Percentiles rank a stretch among this genome's conserved stretches.
Evolutionary conservation across 2,888 invertebrate genomes (phyloP).

Genomic region (Flabesymbios commensalis): DNA sequence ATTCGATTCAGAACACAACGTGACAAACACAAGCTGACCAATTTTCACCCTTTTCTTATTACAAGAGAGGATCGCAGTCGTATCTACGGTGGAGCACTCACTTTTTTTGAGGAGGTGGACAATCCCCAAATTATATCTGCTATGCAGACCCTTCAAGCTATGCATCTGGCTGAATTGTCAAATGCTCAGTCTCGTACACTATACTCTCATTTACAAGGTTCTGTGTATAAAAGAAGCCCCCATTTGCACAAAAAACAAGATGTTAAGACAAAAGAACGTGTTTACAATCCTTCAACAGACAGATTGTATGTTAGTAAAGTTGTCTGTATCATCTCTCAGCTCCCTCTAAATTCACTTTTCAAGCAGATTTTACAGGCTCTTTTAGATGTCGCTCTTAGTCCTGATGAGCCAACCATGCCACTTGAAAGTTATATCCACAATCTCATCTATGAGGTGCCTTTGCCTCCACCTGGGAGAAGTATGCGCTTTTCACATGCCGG

Average conservation of each 20-base stretch:
- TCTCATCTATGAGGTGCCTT: slow-evolving; percentile 88
- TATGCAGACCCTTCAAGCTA: slow-evolving; percentile 89
- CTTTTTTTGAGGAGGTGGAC: slow-evolving; percentile 94
- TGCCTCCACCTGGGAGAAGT: slow-evolving; percentile 87
- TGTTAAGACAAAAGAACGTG: slow-evolving; percentile 5
- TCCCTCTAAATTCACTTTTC: slow-evolving; percentile 70
- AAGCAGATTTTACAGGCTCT: slow-evolving; percentile 49
- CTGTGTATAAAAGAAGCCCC: slow-evolving; percentile 49
- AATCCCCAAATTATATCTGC: slow-evolving; percentile 91
- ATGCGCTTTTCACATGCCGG: slow-evolving; percentile 67
- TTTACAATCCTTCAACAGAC: slow-evolving; percentile 90
- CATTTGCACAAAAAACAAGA: slow-evolving; percentile 5
- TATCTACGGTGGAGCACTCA: slow-evolving; percentile 90
- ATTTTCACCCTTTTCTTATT: slow-evolving; percentile 97
- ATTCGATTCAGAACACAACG: slow-evolving; percentile 93
- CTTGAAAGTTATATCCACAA: slow-evolving; percentile 95
- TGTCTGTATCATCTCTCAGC: slow-evolving; percentile 88
- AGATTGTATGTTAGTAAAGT: slow-evolving; percentile 93
- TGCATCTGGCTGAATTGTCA: slow-evolving; percentile 57
- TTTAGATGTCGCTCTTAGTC: slow-evolving; percentile 37
- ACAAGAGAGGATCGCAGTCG: slow-evolving; percentile 95
- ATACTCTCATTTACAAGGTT: slow-evolving; percentile 58
- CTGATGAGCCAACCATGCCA: slow-evolving; percentile 59
- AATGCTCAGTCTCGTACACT: slow-evolving; percentile 40
- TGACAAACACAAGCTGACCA: slow-evolving; percentile 78